phyloP scores from a whole-genome alignment of 2,797 vertebrate species.

The Peromyscus nudipes region DNA sequence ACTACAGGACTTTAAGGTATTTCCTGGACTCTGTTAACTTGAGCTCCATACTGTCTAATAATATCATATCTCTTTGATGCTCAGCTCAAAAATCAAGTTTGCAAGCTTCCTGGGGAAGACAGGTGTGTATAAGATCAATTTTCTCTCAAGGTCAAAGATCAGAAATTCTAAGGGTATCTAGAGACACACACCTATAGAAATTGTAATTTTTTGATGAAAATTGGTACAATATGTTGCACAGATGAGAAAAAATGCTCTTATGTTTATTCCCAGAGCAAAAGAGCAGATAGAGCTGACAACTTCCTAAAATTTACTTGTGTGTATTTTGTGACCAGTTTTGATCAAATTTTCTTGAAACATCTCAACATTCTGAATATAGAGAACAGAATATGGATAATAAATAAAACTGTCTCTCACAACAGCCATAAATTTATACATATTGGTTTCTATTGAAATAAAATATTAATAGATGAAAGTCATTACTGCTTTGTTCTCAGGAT shows the following conservation, averaged over 20 bases:
- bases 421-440: conserved; percentile 45
- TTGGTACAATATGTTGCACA: conserved; percentile 85
- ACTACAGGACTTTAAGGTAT: conserved; percentile 56
- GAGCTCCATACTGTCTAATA: conserved; percentile 70
- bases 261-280: conserved; percentile 77
- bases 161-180: conserved; percentile 85
- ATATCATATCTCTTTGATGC: conserved; percentile 81
- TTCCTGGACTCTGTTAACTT: conserved; percentile 75
- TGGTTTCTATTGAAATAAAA: conserved; percentile 72
- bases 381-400: conserved; percentile 37
- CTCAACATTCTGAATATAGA: conserved; percentile 50
- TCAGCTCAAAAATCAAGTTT: conserved; percentile 79
- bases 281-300: conserved; percentile 68
- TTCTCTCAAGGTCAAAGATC: conserved; percentile 82
- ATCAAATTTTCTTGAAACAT: conserved; percentile 71
- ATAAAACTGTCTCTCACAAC: conserved; percentile 16
- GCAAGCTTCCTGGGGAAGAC: conserved; percentile 77
- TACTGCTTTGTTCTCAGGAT: conserved; percentile 75
- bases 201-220: conserved; percentile 86
- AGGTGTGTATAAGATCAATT: conserved; percentile 85
- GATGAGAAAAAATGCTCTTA: conserved; percentile 80
- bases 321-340: conserved; percentile 65
- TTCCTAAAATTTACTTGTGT: conserved; percentile 73
- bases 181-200: conserved; percentile 85
- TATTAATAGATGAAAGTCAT: conserved; percentile 78